These are phyloP conservation scores for Spilarctia lutea DNA, from an alignment of 2,888 invertebrate genomes.

Conservation along the genomic window DNA sequence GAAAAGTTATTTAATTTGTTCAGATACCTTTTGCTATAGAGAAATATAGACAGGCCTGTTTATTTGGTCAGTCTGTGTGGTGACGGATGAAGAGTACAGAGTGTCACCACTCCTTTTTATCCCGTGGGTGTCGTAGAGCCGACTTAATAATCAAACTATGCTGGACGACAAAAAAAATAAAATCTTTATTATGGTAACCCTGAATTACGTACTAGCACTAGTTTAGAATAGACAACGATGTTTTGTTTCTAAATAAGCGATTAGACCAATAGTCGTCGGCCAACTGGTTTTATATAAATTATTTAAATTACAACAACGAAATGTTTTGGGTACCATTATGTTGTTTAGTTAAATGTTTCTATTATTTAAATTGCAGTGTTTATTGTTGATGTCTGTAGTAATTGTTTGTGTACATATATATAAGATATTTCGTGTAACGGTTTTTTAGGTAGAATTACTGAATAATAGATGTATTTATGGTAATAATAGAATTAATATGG, in stretches of 20 bases:
- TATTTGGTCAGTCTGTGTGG: no score
- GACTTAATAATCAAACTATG: no score
- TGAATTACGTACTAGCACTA: constrained; percentile 22
- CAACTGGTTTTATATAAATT: constrained; percentile 54
- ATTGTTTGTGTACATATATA: constrained; percentile 18
- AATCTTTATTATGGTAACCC: constrained; percentile 14
- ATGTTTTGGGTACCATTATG: constrained; percentile 39
- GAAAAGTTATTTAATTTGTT: no score
- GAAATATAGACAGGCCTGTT: no score
- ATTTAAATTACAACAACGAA: constrained; percentile 56
- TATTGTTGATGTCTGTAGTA: constrained; percentile 18
- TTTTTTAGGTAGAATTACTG: constrained; percentile 4
- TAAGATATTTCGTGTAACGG: constrained; percentile 9
- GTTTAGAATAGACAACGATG: constrained; percentile 54
- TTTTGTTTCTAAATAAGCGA: constrained; percentile 64
- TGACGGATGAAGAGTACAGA: no score
- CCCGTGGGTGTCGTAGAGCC: no score
- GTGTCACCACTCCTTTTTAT: no score
- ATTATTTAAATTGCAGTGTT: constrained; percentile 50
- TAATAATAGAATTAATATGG: not conserved
- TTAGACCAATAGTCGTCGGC: constrained; percentile 54
- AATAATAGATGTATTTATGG: constrained; percentile 9
- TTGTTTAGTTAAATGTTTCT: constrained; percentile 51
- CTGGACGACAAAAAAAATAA: no score
- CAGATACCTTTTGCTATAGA: no score